Percentiles rank a stretch among this genome's conserved stretches.
phyloP scores from a whole-genome alignment of 1,140 invertebrate species.

The Leptestheria dahalacensis region DNA sequence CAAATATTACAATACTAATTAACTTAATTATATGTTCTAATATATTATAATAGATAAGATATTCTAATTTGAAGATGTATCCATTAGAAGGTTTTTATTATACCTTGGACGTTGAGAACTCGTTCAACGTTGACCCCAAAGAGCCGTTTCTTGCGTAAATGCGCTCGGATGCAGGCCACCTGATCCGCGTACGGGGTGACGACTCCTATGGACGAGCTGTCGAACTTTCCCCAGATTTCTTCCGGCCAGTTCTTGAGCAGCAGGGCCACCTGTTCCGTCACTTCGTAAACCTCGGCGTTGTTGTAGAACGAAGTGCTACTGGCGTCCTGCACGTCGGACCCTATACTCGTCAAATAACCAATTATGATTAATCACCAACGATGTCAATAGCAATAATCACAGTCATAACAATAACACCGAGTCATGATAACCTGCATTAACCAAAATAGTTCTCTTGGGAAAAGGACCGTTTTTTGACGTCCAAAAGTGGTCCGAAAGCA shows the following conservation, averaged over 20 bases:
- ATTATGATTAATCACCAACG: neutral
- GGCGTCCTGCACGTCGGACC: slow-evolving; percentile 56
- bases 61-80: too few relatives aligned
- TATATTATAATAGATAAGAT: too few relatives aligned
- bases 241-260: slow-evolving; percentile 53
- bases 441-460: too few relatives aligned
- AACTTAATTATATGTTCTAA: too few relatives aligned
- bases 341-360: slow-evolving; percentile 26
- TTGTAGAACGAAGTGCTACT: slow-evolving; percentile 77
- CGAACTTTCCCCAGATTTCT: slow-evolving; percentile 49
- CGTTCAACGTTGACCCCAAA: slow-evolving; percentile 66
- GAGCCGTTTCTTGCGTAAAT: slow-evolving; percentile 54
- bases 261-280: slow-evolving; percentile 53
- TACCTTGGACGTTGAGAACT: slow-evolving; percentile 71
- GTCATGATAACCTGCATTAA: too few relatives aligned
- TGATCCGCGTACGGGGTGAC: slow-evolving; percentile 75
- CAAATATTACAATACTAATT: too few relatives aligned
- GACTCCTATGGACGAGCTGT: slow-evolving; percentile 55
- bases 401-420: slow-evolving; percentile 13
- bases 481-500: too few relatives aligned
- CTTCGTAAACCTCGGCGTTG: slow-evolving; percentile 63
- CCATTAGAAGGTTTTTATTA: neutral
- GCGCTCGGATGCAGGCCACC: slow-evolving; percentile 58
- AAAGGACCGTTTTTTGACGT: too few relatives aligned
- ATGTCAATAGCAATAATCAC: neutral